These are phyloP conservation scores for Himalopsyche phryganea DNA, from an alignment of 1,140 invertebrate genomes.

Conservation along the genomic window DNA sequence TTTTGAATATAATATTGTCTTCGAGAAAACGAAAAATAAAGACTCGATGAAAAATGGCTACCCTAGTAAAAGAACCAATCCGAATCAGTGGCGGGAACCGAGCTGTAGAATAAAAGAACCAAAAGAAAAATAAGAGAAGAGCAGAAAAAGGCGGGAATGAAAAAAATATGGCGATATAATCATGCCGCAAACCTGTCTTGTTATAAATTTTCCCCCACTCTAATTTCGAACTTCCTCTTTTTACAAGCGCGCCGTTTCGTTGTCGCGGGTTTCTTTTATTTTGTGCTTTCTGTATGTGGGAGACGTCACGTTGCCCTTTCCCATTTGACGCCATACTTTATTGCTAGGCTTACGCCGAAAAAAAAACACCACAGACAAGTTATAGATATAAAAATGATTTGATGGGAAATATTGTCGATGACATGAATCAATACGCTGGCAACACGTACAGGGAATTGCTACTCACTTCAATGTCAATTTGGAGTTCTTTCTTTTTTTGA, in stretches of 20 bases:
- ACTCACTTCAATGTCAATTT: too few species aligned
- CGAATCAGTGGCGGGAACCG: too few species aligned
- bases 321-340: slow-evolving; percentile 19
- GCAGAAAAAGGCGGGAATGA: slow-evolving; percentile 17
- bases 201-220: slow-evolving; percentile 28
- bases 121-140: slow-evolving; percentile 15
- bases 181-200: slow-evolving; percentile 31
- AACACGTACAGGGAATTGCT: too few species aligned
- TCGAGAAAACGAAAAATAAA: too few species aligned
- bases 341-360: slow-evolving; percentile 3
- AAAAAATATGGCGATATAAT: slow-evolving; percentile 33
- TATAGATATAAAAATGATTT: slow-evolving; percentile 1
- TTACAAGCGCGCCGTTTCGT: slow-evolving; percentile 17
- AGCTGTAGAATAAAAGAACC: too few species aligned
- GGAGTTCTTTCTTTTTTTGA: too few species aligned
- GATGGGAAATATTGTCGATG: background rate
- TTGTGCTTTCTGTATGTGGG: too few species aligned
- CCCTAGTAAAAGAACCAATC: too few species aligned
- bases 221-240: slow-evolving; percentile 27
- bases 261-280: slow-evolving; percentile 7
- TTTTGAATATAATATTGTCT: too few species aligned
- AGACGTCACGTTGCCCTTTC: slow-evolving; percentile 2
- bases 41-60: too few species aligned
- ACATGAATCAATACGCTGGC: too few species aligned
- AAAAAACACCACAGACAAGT: background rate